Conservation (phyloP, 2,888 invertebrate genomes). For the Agonopterix heracliana region DNA sequence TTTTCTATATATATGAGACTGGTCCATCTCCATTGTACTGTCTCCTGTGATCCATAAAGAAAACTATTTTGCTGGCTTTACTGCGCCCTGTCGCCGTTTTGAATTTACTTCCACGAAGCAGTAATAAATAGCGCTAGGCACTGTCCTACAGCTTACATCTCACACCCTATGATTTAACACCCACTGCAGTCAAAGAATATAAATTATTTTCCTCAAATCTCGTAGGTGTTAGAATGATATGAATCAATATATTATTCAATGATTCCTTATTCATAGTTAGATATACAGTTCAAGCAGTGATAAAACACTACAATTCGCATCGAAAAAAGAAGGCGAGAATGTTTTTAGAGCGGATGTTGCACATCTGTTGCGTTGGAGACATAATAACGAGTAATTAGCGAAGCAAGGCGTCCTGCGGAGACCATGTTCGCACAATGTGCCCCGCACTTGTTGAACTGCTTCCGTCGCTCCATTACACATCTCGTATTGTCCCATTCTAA, state of each 20-base stretch:
- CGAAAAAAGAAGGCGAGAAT: conserved; percentile 25
- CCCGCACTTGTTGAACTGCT: conserved; percentile 59
- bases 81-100: conserved; percentile 4
- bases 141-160: conserved; percentile 27
- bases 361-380: conserved; percentile 68
- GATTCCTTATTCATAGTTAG: neutral
- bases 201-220: conserved; percentile 27
- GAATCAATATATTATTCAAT: neutral
- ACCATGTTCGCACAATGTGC: conserved; percentile 69
- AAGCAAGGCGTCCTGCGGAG: conserved; percentile 42
- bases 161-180: conserved; percentile 35
- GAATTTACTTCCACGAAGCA: conserved; percentile 25
- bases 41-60: neutral
- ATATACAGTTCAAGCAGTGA: conserved; percentile 6
- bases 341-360: conserved; percentile 62
- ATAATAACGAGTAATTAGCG: conserved; percentile 70
- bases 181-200: conserved; percentile 27
- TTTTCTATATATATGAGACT: neutral
- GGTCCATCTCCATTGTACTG: no score
- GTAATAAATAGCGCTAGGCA: conserved; percentile 37
- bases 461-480: conserved; percentile 36
- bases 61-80: neutral
- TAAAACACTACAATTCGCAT: conserved; percentile 20
- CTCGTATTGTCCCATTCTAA: no score
- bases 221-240: conserved; percentile 12